Percentiles rank a stretch among this genome's conserved stretches.
Evolutionary conservation across 2,113 vertebrate species (phyloP).

Genomic region (Accipiter cooperii): DNA sequence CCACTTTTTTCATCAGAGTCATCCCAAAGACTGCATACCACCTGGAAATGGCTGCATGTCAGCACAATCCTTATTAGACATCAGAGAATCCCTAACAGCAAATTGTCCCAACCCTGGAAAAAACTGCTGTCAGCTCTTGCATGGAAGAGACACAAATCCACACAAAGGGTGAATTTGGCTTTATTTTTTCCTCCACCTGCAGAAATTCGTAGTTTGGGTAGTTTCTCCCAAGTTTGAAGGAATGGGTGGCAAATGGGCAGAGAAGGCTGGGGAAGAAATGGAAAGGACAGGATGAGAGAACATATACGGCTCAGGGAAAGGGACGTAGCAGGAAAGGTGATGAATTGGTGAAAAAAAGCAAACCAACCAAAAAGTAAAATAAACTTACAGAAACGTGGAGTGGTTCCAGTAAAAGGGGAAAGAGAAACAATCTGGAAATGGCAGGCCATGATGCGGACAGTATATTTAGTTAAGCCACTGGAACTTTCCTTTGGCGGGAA

Average conservation of each 20-base stretch:
- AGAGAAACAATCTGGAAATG: background rate
- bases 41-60: background rate
- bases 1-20: background rate
- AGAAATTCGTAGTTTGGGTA: background rate
- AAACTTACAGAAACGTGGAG: background rate
- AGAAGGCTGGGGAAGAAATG: background rate
- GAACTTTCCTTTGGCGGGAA: background rate
- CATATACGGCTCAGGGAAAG: background rate
- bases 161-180: background rate
- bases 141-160: background rate
- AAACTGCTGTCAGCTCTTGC: background rate
- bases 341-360: background rate
- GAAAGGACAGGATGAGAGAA: background rate
- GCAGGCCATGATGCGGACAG: background rate
- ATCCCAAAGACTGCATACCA: background rate
- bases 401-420: background rate
- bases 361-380: background rate
- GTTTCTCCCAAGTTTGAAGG: background rate
- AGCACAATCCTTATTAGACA: background rate
- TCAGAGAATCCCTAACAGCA: background rate
- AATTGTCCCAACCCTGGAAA: background rate
- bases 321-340: background rate
- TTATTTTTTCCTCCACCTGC: background rate
- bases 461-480: constrained; percentile 8
- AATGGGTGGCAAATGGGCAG: background rate